A percentile compares a stretch with the other conserved stretches of the same genome.
Conservation (phyloP, 2,888 invertebrate genomes). For the Mimumesa dahlbomi region DNA sequence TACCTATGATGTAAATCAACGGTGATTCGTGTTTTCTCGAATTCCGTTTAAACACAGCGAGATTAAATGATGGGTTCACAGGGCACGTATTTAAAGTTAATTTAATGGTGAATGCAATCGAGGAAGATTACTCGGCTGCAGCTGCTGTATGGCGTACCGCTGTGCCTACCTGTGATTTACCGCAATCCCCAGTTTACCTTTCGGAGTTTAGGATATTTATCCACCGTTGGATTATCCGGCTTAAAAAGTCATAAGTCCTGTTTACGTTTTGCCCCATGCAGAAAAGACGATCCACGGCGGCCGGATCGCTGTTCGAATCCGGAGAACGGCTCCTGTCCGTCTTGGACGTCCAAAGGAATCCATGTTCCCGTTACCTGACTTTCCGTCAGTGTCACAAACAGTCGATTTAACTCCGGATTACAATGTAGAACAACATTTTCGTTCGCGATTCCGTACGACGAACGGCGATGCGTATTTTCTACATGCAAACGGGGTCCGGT, state of each 20-base stretch:
- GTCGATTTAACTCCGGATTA: too few species aligned
- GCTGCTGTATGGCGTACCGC: neutral
- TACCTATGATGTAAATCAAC: too few species aligned
- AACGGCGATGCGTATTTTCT: too few species aligned
- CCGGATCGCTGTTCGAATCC: neutral
- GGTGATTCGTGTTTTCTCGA: too few species aligned
- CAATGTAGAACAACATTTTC: neutral
- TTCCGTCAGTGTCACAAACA: neutral
- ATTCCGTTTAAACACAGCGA: too few species aligned
- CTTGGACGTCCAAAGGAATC: neutral
- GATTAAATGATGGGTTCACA: neutral
- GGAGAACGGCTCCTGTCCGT: neutral
- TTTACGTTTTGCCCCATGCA: constrained; percentile 44
- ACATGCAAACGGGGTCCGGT: too few species aligned
- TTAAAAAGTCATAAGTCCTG: constrained; percentile 68
- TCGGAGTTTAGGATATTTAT: constrained; percentile 50
- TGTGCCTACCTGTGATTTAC: constrained; percentile 31
- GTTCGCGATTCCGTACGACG: neutral
- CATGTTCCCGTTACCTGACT: constrained; percentile 9
- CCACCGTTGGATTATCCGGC: constrained; percentile 66
- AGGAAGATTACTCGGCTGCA: neutral
- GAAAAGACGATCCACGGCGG: constrained; percentile 15
- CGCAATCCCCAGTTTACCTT: constrained; percentile 29
- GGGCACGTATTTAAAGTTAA: neutral
- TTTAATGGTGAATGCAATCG: neutral